Conservation (phyloP, 2,113 vertebrate species). For the Corythoichthys intestinalis region DNA sequence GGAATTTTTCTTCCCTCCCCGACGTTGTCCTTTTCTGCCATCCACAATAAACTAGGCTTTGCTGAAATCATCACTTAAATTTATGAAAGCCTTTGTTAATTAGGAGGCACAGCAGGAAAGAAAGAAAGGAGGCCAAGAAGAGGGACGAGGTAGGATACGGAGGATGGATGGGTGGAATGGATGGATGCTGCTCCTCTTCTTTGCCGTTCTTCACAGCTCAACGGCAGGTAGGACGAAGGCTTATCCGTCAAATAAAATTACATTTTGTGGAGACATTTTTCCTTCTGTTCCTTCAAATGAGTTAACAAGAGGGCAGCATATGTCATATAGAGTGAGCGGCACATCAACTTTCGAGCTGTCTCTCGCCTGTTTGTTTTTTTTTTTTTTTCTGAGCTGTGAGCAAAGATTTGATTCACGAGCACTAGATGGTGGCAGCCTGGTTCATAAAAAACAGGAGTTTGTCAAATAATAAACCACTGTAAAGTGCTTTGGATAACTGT, state of each 20-base stretch:
- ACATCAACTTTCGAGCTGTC: background rate
- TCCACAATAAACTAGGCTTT: constrained; percentile 7
- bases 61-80: constrained; percentile 20
- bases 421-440: background rate
- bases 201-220: constrained; percentile 22
- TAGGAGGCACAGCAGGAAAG: constrained; percentile 32
- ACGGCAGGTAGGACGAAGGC: constrained; percentile 50
- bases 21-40: constrained; percentile 19
- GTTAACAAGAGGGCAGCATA: background rate
- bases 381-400: background rate
- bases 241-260: background rate
- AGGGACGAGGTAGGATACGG: constrained; percentile 3
- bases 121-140: constrained; percentile 9
- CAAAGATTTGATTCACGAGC: background rate
- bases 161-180: constrained; percentile 45
- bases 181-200: constrained; percentile 28
- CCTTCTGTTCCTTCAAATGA: background rate
- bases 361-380: too few relatives aligned
- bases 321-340: background rate
- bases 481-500: background rate
- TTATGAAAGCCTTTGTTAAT: background rate
- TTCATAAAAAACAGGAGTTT: background rate
- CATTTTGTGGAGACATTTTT: background rate
- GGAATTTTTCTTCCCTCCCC: background rate
- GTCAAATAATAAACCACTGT: background rate